phyloP scores from a whole-genome alignment of 1,140 invertebrate genomes.

The Chironomus tepperi region DNA sequence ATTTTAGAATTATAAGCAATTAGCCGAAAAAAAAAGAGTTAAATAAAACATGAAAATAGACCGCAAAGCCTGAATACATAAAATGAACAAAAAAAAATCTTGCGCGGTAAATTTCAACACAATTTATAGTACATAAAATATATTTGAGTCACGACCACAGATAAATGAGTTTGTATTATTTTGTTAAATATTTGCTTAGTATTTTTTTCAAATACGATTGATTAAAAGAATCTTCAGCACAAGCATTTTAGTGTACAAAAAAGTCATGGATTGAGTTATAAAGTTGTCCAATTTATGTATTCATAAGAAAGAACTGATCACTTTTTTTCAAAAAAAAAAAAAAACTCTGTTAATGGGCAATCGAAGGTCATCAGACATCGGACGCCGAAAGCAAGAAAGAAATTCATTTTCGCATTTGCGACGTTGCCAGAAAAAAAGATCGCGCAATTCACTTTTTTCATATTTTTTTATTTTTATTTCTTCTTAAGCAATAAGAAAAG shows the following conservation, averaged over 20 bases:
- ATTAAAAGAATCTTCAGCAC: no score
- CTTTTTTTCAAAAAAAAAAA: not conserved
- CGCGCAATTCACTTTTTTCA: not conserved
- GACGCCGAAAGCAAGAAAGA: slow-evolving; percentile 17
- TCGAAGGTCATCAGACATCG: slow-evolving; percentile 20
- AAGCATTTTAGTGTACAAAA: no score
- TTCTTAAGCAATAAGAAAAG: no score
- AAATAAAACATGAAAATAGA: no score
- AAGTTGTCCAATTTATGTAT: not conserved
- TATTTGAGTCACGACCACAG: not conserved
- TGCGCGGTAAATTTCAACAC: no score
- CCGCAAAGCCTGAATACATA: no score
- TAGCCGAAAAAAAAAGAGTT: no score
- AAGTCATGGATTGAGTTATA: not conserved
- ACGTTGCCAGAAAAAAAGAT: slow-evolving; percentile 15
- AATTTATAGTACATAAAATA: no score
- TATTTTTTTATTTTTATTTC: not conserved
- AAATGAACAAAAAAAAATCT: not conserved
- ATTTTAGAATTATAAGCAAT: no score
- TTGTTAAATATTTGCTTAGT: not conserved
- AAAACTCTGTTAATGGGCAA: slow-evolving; percentile 16
- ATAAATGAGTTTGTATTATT: not conserved
- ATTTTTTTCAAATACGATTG: no score
- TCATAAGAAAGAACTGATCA: not conserved
- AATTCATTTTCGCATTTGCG: slow-evolving; percentile 9